Base-by-base conservation (phyloP, 2,113 vertebrate genomes). In the Caracal caracal region DNA sequence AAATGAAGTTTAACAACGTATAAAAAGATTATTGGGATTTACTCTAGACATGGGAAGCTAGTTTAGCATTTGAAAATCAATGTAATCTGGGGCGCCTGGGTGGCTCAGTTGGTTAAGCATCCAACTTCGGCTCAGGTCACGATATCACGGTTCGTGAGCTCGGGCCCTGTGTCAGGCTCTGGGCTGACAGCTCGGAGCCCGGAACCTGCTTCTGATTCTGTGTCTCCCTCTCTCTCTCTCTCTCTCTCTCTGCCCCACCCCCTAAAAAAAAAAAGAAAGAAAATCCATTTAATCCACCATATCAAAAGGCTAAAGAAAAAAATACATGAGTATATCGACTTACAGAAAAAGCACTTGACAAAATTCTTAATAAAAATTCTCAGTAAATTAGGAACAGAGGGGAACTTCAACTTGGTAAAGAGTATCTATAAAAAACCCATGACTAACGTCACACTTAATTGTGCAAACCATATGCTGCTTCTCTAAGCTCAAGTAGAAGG, bases 321-420 rank as follows among this genome's bases (percentile, higher is more conserved):
- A 84, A 35, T 68, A 78, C 3, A 85, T 59, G 24, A 84, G 71
- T 13, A 10, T 47, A 71, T 78, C 10, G 84, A 80, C 2, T n/a
- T 26, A 82, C 56, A 76, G 37, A 85, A 75, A 90, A 90, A 88
- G 11, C 35, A 90, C 51, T 47, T 93, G 30, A 91, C 9, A 22
- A 76, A 81, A 83, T 84, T 82, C 40, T 61, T 70, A 65, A 82
- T 33, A 96, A 76, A 92, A 82, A 59, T 56, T 78, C n/a, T 76
- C 37, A 43, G 24, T 51, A 49, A 95, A 93, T 35, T 33, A 88
- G 47, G 37, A 91, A 92, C 10, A 93, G 22, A 82, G 40, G 13
- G 33, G 10, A 90, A 96, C 24, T 82, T 93, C 51, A 93, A 17
- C 9, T 56, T 90, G 61, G 49, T 53, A 85, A 88, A 83, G 37